phyloP scores from a whole-genome alignment of 2,113 vertebrate genomes.

The Pachycephala philippinensis region DNA sequence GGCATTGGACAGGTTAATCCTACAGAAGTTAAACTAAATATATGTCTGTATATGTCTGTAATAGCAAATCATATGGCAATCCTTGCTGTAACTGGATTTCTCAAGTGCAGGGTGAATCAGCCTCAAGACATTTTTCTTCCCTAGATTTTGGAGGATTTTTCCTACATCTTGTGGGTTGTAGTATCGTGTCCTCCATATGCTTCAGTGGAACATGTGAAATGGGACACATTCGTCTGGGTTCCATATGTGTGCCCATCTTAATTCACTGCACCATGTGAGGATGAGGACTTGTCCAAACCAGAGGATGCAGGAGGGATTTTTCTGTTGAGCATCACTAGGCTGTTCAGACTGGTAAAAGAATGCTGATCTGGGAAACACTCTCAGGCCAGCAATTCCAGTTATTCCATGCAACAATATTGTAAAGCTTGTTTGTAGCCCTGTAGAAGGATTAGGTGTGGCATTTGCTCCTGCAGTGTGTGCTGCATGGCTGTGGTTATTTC shows the following conservation, averaged over 20 bases:
- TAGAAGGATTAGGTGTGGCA: background rate
- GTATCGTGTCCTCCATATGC: background rate
- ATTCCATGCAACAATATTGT: background rate
- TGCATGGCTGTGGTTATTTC: background rate
- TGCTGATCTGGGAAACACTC: background rate
- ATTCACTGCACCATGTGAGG: background rate
- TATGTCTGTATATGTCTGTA: background rate
- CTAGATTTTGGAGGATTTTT: background rate
- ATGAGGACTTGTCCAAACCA: background rate
- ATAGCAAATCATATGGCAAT: background rate
- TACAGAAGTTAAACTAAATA: background rate
- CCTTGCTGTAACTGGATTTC: background rate
- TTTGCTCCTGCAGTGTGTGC: background rate
- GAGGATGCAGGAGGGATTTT: background rate
- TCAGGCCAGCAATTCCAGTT: background rate
- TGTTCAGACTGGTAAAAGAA: background rate
- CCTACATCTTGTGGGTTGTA: background rate
- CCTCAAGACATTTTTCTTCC: background rate
- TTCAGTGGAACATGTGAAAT: background rate
- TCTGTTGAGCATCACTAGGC: background rate
- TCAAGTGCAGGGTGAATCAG: background rate
- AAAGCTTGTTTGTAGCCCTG: background rate
- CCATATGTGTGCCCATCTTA: background rate
- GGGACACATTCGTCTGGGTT: rapidly evolving
- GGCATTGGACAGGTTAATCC: background rate